Evolutionary conservation across 2,113 vertebrate genomes (phyloP).

Genomic region (Protobothrops mucrosquamatus): DNA sequence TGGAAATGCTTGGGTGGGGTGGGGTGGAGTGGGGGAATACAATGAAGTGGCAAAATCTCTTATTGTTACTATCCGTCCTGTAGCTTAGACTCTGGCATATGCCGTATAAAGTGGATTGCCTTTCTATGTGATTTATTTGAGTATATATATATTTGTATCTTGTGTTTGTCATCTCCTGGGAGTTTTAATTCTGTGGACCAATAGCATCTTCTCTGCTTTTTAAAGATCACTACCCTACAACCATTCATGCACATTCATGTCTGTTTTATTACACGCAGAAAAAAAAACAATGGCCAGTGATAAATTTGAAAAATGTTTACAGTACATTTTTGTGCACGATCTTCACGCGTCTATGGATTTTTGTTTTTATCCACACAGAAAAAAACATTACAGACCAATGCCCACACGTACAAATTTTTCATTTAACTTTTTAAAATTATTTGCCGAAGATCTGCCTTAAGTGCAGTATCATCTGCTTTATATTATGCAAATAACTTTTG

Average conservation of each 20-base stretch:
- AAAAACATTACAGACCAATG: not conserved
- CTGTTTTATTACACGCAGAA: not conserved
- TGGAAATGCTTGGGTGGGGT: not conserved
- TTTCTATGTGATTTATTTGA: not conserved
- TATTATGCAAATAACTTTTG: not conserved
- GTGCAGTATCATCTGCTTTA: not conserved
- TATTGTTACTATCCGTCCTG: not conserved
- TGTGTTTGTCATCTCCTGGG: not conserved
- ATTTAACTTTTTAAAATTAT: not conserved
- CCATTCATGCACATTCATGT: not conserved
- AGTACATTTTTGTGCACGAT: not conserved
- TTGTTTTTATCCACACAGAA: not conserved
- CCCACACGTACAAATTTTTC: not conserved
- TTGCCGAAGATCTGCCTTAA: not conserved
- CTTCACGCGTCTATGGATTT: not conserved
- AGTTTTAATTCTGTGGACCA: not conserved
- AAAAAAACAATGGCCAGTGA: not conserved
- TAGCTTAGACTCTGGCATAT: not conserved
- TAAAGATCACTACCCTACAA: not conserved
- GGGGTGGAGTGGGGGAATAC: not conserved
- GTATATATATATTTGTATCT: not conserved
- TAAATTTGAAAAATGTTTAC: not conserved
- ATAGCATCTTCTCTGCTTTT: not conserved
- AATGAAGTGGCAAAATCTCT: not conserved
- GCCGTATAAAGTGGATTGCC: too few relatives aligned